Conservation (phyloP, 1,140 invertebrate genomes). For the Neodiprion pinetum region DNA sequence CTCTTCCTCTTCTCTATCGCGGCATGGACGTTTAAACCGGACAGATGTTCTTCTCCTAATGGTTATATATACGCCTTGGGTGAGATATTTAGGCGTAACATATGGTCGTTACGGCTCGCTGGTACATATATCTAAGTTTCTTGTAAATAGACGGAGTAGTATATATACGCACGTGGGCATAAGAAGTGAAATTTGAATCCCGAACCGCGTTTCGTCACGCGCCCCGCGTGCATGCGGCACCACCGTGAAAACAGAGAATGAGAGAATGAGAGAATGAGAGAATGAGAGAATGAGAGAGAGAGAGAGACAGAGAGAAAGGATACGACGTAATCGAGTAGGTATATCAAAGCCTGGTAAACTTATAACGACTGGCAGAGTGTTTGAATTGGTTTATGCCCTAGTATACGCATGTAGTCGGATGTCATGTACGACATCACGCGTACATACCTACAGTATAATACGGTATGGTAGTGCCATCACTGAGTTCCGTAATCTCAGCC, state of each 20-base stretch:
- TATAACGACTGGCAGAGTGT: not conserved
- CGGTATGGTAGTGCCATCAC: not conserved
- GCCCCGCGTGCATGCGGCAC: not conserved
- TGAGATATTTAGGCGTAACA: conserved; percentile 3
- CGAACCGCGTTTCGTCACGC: no score
- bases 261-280: no score
- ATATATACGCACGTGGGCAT: not conserved
- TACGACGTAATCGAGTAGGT: not conserved
- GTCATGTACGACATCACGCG: no score
- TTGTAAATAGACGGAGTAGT: not conserved
- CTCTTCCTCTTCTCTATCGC: no score
- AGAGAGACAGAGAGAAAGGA: no score
- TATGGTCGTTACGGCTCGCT: not conserved
- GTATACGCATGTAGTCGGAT: not conserved
- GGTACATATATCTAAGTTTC: no score
- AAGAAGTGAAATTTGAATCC: not conserved
- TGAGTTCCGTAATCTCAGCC: not conserved
- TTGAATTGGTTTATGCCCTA: not conserved
- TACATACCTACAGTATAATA: no score
- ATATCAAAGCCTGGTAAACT: not conserved
- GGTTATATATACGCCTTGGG: not conserved
- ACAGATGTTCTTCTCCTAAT: not conserved
- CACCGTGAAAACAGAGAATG: no score
- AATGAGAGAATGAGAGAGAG: no score
- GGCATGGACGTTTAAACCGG: not conserved